Base-by-base conservation (phyloP, 2,888 invertebrate genomes). In the Autographa pulchrina region DNA sequence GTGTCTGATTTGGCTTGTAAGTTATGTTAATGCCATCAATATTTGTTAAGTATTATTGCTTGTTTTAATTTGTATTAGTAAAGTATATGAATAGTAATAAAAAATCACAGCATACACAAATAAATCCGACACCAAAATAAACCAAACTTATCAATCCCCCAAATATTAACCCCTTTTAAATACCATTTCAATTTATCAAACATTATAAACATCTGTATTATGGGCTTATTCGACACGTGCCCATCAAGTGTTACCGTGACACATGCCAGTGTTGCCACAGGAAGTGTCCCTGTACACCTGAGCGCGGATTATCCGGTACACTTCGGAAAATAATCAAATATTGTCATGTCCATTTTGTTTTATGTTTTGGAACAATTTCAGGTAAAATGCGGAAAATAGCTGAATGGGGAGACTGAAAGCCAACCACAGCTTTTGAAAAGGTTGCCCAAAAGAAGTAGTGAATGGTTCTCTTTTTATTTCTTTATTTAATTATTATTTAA, bases 231-330 rank as follows among this genome's bases (percentile, higher is more conserved):
- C 67, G 60, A 66, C 74, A 67, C 62, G 31, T 62, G 73, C 18
- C 52, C 65, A 68, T 64, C 76, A 72, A 69, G 69, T 75, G 72
- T 80, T 68, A 69, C 63, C 63, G 68, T 71, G 63, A 79, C 75
- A 74, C 80, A 74, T 35, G 59, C 14, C 25, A 66, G 72, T 70
- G 72, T 67, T 69, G 73, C 72, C 68, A 63, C 60, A 75, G 83
- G 81, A 82, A 77, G 79, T 69, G 63, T 31, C 63, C 59, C 52
- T 64, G 56, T 72, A 67, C 79, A 81, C 78, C 72, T 82, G 70
- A 68, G 70, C 72, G 68, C 68, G 62, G 25, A 52, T 14, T 66
- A 74, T 78, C 67, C 80, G 73, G 78, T 80, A 68, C 62, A 58
- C 60, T 64, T 54, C 41, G 32, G 63, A 32, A 70, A 69, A 70